phyloP scores from a whole-genome alignment of 2,888 invertebrate genomes.

The Cheilosia pagana region DNA sequence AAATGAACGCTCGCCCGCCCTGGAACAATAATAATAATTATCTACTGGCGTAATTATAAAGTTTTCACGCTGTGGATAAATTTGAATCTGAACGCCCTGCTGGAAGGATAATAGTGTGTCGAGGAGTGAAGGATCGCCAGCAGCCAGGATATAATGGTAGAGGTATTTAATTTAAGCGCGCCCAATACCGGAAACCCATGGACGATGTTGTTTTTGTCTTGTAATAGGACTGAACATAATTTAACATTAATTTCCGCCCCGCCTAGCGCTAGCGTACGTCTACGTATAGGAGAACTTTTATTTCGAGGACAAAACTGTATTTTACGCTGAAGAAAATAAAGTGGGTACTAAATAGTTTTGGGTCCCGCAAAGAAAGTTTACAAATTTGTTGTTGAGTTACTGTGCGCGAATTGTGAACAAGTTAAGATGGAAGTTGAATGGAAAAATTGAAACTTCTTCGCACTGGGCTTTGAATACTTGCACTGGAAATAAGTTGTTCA shows the following conservation, averaged over 20 bases:
- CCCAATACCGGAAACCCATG: background rate
- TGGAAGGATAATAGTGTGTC: conserved; percentile 22
- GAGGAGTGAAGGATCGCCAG: conserved; percentile 21
- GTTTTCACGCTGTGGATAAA: conserved; percentile 54
- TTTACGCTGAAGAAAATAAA: conserved; percentile 10
- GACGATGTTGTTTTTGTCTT: conserved; percentile 18
- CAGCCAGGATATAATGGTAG: background rate
- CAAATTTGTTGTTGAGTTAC: background rate
- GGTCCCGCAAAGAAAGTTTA: background rate
- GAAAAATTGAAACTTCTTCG: background rate
- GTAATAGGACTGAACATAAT: conserved; percentile 24
- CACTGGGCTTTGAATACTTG: background rate
- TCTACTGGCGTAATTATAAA: conserved; percentile 64
- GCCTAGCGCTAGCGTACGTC: background rate
- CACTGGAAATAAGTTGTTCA: too few species aligned
- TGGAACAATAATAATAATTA: conserved; percentile 56
- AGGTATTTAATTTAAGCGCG: conserved; percentile 17
- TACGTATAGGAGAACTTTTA: conserved; percentile 17
- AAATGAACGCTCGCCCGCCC: conserved; percentile 4
- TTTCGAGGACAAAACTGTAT: background rate
- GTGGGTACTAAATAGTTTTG: background rate
- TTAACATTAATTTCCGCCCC: conserved; percentile 32
- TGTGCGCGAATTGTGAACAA: background rate
- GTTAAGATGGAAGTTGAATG: conserved; percentile 3
- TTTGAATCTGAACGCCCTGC: conserved; percentile 46